Evolutionary conservation across 2,888 invertebrate genomes (phyloP).

Genomic region (Drepanosiphum platanoidis): DNA sequence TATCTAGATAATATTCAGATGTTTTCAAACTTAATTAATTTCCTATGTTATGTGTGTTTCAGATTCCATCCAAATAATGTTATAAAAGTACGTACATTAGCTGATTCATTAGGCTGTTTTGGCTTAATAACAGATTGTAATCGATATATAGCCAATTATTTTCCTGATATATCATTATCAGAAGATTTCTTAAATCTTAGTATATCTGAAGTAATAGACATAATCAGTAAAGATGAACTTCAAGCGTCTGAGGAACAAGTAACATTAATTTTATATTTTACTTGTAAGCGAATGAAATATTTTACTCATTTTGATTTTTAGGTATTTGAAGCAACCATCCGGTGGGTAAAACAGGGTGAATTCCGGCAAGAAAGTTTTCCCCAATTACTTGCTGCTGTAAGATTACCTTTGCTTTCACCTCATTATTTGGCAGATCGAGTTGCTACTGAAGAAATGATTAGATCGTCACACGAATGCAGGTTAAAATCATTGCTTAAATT

Average conservation of each 20-base stretch:
- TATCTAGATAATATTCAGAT: too few species aligned
- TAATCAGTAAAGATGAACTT: constrained; percentile 80
- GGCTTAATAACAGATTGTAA: constrained; percentile 79
- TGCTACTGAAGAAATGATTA: constrained; percentile 80
- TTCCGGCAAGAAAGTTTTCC: constrained; percentile 73
- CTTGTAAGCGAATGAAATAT: background rate
- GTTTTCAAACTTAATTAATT: background rate
- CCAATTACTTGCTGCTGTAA: constrained; percentile 78
- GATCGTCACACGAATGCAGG: constrained; percentile 82
- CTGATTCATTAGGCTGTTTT: constrained; percentile 79
- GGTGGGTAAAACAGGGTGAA: constrained; percentile 79
- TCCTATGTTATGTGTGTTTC: constrained; percentile 63
- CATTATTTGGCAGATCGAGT: constrained; percentile 84
- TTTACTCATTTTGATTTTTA: constrained; percentile 65
- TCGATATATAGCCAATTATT: constrained; percentile 82
- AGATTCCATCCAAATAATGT: constrained; percentile 84
- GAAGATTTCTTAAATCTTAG: constrained; percentile 79
- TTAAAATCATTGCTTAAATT: constrained; percentile 67
- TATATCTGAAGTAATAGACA: constrained; percentile 74
- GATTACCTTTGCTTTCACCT: constrained; percentile 83
- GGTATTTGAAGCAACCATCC: constrained; percentile 85
- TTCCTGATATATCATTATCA: constrained; percentile 78
- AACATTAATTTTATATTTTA: constrained; percentile 32
- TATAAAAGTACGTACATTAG: constrained; percentile 81
- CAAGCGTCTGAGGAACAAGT: constrained; percentile 81